Evolutionary conservation across 1,140 invertebrate species (phyloP).

Genomic region (Zophobas atratus): DNA sequence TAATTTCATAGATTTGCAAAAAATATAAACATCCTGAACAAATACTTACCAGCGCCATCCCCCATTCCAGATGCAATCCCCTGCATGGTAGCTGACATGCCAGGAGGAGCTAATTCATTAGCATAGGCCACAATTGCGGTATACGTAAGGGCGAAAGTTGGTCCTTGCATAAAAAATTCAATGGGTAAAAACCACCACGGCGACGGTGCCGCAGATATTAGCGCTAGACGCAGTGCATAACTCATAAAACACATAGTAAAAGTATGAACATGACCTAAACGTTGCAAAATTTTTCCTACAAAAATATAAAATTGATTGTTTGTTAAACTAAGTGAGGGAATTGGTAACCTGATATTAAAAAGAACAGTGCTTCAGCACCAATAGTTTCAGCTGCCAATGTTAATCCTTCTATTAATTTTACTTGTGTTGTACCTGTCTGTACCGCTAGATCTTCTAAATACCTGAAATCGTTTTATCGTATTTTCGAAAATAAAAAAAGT

Average conservation of each 20-base stretch:
- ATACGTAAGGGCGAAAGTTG: conserved; percentile 85
- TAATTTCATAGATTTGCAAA: conserved; percentile 5
- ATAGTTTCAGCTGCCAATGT: conserved; percentile 83
- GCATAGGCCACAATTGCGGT: conserved; percentile 85
- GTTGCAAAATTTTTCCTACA: conserved; percentile 79
- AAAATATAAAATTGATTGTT: background rate
- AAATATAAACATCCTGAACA: too few relatives aligned
- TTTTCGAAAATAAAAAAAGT: too few relatives aligned
- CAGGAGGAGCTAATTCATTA: conserved; percentile 80
- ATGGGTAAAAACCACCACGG: conserved; percentile 83
- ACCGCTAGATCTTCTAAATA: conserved; percentile 82
- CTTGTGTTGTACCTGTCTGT: conserved; percentile 73
- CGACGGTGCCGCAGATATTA: conserved; percentile 79
- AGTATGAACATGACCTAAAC: conserved; percentile 79
- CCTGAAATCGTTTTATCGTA: conserved; percentile 66
- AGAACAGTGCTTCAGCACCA: conserved; percentile 82
- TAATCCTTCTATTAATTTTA: conserved; percentile 84
- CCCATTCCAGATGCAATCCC: conserved; percentile 86
- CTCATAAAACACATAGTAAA: conserved; percentile 81
- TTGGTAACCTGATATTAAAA: conserved; percentile 66
- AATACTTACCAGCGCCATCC: conserved; percentile 79
- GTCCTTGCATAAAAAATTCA: conserved; percentile 83
- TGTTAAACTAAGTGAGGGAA: too few relatives aligned
- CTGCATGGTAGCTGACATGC: conserved; percentile 85
- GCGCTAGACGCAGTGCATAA: conserved; percentile 77